phyloP scores from a whole-genome alignment of 2,113 vertebrate species.

The Nyctereutes procyonoides region DNA sequence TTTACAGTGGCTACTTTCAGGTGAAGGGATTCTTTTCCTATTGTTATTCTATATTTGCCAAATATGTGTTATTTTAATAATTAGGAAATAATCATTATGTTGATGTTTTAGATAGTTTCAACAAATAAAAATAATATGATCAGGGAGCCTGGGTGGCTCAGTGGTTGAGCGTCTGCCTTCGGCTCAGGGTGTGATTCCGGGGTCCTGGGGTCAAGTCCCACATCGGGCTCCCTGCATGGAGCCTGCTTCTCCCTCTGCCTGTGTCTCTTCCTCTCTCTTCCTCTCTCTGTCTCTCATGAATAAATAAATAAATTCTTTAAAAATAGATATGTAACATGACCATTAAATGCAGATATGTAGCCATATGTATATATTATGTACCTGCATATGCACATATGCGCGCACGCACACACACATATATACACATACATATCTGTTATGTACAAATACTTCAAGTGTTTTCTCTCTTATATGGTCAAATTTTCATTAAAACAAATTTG shows the following conservation, averaged over 20 bases:
- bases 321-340: neutral
- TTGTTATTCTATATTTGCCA: neutral
- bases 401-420: too few species aligned
- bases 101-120: neutral
- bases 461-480: neutral
- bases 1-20: neutral
- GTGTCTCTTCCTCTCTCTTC: too few species aligned
- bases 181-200: too few species aligned
- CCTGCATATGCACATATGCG: neutral
- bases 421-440: neutral
- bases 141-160: too few species aligned
- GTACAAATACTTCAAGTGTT: neutral
- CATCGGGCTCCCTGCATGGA: too few species aligned
- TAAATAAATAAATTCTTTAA: too few species aligned
- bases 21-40: neutral
- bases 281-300: too few species aligned
- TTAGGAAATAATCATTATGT: neutral
- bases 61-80: neutral
- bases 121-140: neutral
- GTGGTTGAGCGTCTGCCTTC: too few species aligned
- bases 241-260: too few species aligned
- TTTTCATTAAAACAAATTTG: constrained; percentile 10
- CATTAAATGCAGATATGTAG: neutral
- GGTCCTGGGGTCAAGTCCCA: too few species aligned
- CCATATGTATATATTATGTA: neutral